Evolutionary conservation across 2,113 vertebrate species (phyloP).

Genomic region (Pampusana beccarii): DNA sequence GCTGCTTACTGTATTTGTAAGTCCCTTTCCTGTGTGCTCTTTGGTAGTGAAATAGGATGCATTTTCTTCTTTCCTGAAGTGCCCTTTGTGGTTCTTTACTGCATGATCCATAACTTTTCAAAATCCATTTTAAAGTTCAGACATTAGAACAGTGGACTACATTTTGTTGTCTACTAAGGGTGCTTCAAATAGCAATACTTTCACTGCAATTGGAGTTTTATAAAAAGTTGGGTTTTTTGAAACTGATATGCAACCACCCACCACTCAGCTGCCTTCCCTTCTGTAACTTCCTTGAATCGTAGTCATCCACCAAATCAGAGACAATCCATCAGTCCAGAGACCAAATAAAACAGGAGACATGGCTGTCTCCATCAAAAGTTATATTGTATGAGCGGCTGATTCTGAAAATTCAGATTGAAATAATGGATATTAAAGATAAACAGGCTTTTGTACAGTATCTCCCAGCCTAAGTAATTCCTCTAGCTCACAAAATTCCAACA

Average conservation of each 20-base stretch:
- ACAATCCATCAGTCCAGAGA: background rate
- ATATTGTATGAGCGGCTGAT: background rate
- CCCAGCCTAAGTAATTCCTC: background rate
- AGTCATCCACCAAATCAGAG: background rate
- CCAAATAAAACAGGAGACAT: background rate
- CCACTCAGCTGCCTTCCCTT: background rate
- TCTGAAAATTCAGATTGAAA: background rate
- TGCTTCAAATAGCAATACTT: background rate
- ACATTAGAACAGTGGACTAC: background rate
- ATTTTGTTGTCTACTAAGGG: background rate
- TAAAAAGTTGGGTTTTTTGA: background rate
- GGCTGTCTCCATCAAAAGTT: background rate
- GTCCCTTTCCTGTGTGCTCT: background rate
- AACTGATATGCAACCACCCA: background rate
- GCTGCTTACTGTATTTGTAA: background rate
- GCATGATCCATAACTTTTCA: background rate
- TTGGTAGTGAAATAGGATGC: background rate
- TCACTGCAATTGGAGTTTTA: background rate
- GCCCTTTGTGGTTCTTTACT: background rate
- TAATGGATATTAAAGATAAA: background rate
- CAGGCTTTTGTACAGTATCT: background rate
- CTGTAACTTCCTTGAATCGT: background rate
- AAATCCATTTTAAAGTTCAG: background rate
- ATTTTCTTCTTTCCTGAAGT: background rate
- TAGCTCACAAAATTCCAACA: background rate